Evolutionary conservation across 2,797 vertebrate genomes (phyloP).

Genomic region (Lutjanus campechanus): DNA sequence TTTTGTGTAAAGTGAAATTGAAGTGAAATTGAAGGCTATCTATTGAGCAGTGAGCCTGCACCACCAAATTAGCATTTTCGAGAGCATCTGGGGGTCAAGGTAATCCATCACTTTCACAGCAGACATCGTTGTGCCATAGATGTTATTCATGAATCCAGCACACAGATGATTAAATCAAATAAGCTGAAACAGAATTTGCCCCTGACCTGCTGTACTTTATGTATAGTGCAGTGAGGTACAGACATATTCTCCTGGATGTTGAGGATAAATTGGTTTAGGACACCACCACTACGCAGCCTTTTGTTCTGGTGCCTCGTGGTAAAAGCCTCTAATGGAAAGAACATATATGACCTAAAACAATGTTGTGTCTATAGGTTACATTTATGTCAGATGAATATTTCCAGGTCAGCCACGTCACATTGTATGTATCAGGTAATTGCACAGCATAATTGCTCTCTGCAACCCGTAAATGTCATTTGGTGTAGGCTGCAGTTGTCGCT

Average conservation of each 20-base stretch:
- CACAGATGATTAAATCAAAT: constrained; percentile 72
- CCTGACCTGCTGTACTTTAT: constrained; percentile 58
- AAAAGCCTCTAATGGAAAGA: constrained; percentile 18
- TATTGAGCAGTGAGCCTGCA: constrained; percentile 69
- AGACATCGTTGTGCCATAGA: constrained; percentile 68
- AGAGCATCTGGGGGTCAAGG: constrained; percentile 81
- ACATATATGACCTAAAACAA: background rate
- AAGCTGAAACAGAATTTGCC: constrained; percentile 65
- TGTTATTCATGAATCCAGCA: constrained; percentile 80
- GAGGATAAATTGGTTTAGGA: background rate
- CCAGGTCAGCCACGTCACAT: background rate
- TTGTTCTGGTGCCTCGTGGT: constrained; percentile 30
- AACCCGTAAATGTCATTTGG: background rate
- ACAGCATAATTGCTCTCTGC: background rate
- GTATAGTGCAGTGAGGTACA: constrained; percentile 52
- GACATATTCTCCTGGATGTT: background rate
- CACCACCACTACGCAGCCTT: constrained; percentile 25
- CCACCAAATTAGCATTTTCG: constrained; percentile 81
- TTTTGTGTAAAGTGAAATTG: constrained; percentile 71
- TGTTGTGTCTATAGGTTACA: background rate
- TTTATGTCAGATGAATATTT: constrained; percentile 18
- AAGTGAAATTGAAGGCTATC: constrained; percentile 75
- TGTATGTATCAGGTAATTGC: background rate
- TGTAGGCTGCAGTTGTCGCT: background rate
- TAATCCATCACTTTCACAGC: constrained; percentile 82